Percentiles rank a stretch among this genome's conserved stretches.
Conservation (phyloP, 2,888 invertebrate species). For the Megamerina dolium region DNA sequence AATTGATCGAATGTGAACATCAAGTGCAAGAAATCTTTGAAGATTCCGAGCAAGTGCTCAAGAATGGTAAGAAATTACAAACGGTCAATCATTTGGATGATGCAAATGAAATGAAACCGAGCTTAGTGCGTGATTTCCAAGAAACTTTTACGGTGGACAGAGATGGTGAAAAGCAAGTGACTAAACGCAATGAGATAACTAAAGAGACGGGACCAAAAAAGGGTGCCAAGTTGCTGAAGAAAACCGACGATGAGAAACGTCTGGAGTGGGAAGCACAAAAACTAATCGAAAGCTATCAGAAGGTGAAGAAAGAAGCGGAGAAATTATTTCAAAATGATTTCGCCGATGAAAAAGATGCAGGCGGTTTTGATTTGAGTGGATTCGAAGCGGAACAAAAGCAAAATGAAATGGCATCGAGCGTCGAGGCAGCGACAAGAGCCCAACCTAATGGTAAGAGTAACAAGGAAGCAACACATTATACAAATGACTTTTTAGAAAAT, state of each 20-base stretch:
- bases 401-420: not conserved
- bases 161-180: constrained; percentile 37
- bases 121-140: constrained; percentile 28
- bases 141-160: constrained; percentile 32
- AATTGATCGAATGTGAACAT: constrained; percentile 38
- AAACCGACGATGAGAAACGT: constrained; percentile 38
- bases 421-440: not conserved
- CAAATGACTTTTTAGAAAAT: constrained; percentile 2
- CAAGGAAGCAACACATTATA: not conserved
- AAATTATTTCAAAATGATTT: constrained; percentile 26
- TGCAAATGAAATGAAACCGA: constrained; percentile 19
- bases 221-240: constrained; percentile 37
- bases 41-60: constrained; percentile 25
- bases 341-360: constrained; percentile 25
- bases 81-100: constrained; percentile 9
- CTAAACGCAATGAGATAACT: constrained; percentile 30
- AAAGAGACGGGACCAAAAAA: constrained; percentile 29
- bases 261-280: constrained; percentile 40
- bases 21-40: constrained; percentile 36
- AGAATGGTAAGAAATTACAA: constrained; percentile 12
- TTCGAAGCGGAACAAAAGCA: constrained; percentile 21
- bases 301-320: constrained; percentile 40
- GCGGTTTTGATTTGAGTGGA: constrained; percentile 33
- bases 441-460: not conserved
- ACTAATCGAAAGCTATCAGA: constrained; percentile 41